Evolutionary conservation across 1,140 invertebrate species (phyloP).

Genomic region (Eumeta japonica): DNA sequence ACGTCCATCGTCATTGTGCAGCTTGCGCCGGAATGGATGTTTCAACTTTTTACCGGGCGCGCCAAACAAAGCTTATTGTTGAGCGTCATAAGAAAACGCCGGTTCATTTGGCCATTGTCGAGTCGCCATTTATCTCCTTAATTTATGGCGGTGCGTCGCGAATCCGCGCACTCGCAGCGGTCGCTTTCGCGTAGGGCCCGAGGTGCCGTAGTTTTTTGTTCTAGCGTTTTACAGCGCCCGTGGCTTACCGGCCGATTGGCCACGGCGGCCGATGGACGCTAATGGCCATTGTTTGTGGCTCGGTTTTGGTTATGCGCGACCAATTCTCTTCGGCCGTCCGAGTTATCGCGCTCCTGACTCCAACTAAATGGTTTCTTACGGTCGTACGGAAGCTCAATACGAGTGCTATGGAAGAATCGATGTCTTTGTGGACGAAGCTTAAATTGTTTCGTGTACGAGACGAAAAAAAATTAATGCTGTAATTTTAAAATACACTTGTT

Average conservation of each 20-base stretch:
- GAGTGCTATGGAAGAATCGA: too few species aligned
- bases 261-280: slow-evolving; percentile 26
- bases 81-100: slow-evolving; percentile 39
- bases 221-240: slow-evolving; percentile 20
- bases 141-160: slow-evolving; percentile 46
- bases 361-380: too few species aligned
- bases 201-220: slow-evolving; percentile 11
- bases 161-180: slow-evolving; percentile 26
- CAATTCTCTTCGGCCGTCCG: slow-evolving; percentile 37
- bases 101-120: slow-evolving; percentile 51
- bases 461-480: too few species aligned
- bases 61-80: slow-evolving; percentile 34
- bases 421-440: too few species aligned
- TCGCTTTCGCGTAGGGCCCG: neutral
- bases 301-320: slow-evolving; percentile 29
- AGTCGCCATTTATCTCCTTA: slow-evolving; percentile 49
- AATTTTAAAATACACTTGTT: too few species aligned
- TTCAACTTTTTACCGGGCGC: slow-evolving; percentile 10
- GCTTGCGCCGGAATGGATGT: slow-evolving; percentile 19
- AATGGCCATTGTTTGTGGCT: slow-evolving; percentile 36
- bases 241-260: slow-evolving; percentile 29
- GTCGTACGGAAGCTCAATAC: too few species aligned
- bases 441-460: too few species aligned
- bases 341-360: slow-evolving; percentile 22
- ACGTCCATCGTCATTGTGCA: slow-evolving; percentile 27